These are phyloP conservation scores for Hydrotaea diabolus DNA, from an alignment of 2,888 invertebrate genomes.

Conservation along the genomic window DNA sequence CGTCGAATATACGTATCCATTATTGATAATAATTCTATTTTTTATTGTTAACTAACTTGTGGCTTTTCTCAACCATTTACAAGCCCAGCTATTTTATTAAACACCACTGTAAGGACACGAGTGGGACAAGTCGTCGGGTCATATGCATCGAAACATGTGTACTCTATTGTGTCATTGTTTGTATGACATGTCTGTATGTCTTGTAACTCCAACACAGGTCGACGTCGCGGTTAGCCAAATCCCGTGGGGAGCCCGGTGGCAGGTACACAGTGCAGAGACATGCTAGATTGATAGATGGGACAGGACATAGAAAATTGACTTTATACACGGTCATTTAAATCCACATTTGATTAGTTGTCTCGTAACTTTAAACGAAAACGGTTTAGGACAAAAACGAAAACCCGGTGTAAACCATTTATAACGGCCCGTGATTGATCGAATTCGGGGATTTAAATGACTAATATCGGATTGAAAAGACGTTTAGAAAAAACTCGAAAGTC, in stretches of 20 bases:
- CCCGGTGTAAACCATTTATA: neutral
- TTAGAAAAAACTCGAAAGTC: neutral
- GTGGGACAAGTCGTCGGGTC: neutral
- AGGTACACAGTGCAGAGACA: too few relatives aligned
- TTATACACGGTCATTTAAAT: constrained; percentile 41
- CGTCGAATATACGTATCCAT: too few relatives aligned
- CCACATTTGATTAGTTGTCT: constrained; percentile 58
- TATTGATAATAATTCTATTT: too few relatives aligned
- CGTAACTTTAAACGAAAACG: constrained; percentile 59
- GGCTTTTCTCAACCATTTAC: too few relatives aligned
- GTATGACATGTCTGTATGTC: constrained; percentile 51
- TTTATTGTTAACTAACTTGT: too few relatives aligned
- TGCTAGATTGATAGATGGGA: neutral
- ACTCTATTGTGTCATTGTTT: constrained; percentile 51
- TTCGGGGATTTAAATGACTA: neutral
- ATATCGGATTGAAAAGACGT: neutral
- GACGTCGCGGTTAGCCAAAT: neutral
- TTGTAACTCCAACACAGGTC: constrained; percentile 19
- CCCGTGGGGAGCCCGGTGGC: neutral
- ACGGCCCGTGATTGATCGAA: constrained; percentile 12
- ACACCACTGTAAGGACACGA: constrained; percentile 2
- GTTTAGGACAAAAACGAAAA: constrained; percentile 43
- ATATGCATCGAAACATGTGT: constrained; percentile 13
- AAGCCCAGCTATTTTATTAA: neutral
- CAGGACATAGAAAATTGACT: constrained; percentile 38